These are phyloP conservation scores for Anomalospiza imberbis DNA, from an alignment of 2,797 vertebrate genomes.

Conservation along the genomic window DNA sequence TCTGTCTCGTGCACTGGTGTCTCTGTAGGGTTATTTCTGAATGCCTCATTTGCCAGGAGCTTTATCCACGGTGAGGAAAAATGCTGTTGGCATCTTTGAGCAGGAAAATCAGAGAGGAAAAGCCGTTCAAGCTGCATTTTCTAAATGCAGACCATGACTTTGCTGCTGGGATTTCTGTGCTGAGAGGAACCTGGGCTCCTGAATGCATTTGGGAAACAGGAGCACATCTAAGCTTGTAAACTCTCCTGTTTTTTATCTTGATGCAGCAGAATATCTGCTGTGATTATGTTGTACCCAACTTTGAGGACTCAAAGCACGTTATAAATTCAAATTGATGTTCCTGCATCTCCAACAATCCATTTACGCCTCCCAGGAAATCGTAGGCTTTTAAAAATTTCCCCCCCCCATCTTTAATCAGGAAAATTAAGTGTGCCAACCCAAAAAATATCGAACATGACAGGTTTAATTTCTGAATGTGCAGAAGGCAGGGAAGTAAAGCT, in stretches of 20 bases:
- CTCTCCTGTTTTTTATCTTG: slow-evolving; percentile 23
- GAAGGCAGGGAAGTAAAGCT: neutral
- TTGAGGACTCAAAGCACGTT: slow-evolving; percentile 8
- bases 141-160: neutral
- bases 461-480: slow-evolving; percentile 30
- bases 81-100: neutral
- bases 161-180: neutral
- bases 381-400: neutral
- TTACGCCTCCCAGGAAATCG: slow-evolving; percentile 11
- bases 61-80: neutral
- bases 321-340: neutral
- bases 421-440: slow-evolving; percentile 13
- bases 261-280: slow-evolving; percentile 10
- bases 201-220: neutral
- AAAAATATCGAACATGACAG: neutral
- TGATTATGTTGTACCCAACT: slow-evolving; percentile 12
- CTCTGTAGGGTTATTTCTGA: neutral
- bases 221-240: neutral
- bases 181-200: neutral
- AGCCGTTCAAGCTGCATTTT: neutral
- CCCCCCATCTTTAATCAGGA: neutral
- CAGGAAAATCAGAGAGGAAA: neutral
- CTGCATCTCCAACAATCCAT: slow-evolving; percentile 19
- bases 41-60: neutral
- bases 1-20: neutral